Evolutionary conservation across 2,888 invertebrate genomes (phyloP).

Genomic region (Drosophila villosipedis): DNA sequence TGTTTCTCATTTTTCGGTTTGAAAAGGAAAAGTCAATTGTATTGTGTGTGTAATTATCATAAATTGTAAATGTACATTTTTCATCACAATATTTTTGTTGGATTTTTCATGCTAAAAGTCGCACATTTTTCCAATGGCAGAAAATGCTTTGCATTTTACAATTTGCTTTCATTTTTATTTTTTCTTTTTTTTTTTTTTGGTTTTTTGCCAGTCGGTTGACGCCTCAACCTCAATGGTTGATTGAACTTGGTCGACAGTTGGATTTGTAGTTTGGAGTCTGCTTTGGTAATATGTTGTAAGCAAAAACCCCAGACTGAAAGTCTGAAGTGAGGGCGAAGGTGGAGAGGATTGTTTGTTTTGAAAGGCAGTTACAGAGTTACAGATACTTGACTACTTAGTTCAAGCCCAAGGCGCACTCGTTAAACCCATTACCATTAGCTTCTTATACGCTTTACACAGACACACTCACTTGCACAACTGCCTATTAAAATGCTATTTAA

Average conservation of each 20-base stretch:
- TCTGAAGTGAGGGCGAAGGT: not conserved
- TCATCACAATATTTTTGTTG: slow-evolving; percentile 37
- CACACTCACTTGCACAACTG: slow-evolving; percentile 6
- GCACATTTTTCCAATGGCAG: slow-evolving; percentile 73
- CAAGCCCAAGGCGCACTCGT: slow-evolving; percentile 27
- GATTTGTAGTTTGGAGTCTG: slow-evolving; percentile 15
- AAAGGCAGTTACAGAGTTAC: slow-evolving; percentile 53
- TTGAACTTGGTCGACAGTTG: slow-evolving; percentile 71
- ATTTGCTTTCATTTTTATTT: slow-evolving; percentile 60
- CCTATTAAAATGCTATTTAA: slow-evolving; percentile 48
- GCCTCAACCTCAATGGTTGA: slow-evolving; percentile 77
- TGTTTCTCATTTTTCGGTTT: not conserved
- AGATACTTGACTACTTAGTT: slow-evolving; percentile 39
- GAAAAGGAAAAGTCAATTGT: slow-evolving; percentile 78
- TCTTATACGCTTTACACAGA: slow-evolving; percentile 56
- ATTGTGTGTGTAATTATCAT: slow-evolving; percentile 73
- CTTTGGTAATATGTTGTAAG: slow-evolving; percentile 45
- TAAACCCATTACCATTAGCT: slow-evolving; percentile 54
- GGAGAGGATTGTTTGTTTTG: slow-evolving; percentile 30
- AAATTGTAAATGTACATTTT: slow-evolving; percentile 73
- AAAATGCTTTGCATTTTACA: slow-evolving; percentile 67
- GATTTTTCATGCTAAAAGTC: slow-evolving; percentile 68
- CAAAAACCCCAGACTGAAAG: slow-evolving; percentile 7
- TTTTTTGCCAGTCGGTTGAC: slow-evolving; percentile 60
- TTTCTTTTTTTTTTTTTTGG: slow-evolving; percentile 34